Conservation (phyloP, 2,888 invertebrate genomes). For the Cheilosia soror region DNA sequence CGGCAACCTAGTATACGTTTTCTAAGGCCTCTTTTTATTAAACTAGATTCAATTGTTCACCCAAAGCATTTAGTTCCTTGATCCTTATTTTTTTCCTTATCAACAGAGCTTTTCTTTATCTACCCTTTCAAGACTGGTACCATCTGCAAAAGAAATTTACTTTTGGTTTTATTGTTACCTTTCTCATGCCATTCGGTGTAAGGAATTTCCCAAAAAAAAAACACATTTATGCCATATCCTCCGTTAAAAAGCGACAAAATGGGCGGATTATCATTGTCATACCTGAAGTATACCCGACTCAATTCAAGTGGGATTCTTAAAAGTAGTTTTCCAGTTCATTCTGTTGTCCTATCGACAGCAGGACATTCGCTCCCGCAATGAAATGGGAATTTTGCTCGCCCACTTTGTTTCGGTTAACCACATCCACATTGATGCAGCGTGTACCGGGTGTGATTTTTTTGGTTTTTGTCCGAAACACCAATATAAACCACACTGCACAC, state of each 20-base stretch:
- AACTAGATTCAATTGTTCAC: background rate
- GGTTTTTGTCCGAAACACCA: constrained; percentile 44
- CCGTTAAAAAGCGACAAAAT: constrained; percentile 27
- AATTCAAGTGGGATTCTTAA: constrained; percentile 38
- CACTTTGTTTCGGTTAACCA: constrained; percentile 40
- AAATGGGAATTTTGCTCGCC: constrained; percentile 12
- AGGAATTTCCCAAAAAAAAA: constrained; percentile 23
- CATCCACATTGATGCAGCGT: constrained; percentile 39
- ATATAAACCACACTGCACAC: constrained; percentile 37
- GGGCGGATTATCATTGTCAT: constrained; percentile 41
- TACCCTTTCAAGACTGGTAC: background rate
- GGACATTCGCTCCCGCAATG: constrained; percentile 18
- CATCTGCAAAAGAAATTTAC: background rate
- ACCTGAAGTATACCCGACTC: constrained; percentile 12
- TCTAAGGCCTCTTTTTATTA: too few relatives aligned
- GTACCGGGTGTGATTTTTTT: constrained; percentile 59
- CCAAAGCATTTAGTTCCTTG: background rate
- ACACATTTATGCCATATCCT: background rate
- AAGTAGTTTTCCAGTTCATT: constrained; percentile 66
- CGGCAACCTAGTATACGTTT: too few relatives aligned
- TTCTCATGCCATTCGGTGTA: background rate
- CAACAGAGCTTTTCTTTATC: background rate
- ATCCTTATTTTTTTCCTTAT: background rate
- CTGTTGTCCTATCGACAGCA: constrained; percentile 24
- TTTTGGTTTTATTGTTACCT: background rate